Base-by-base conservation (phyloP, 2,888 invertebrate species). In the Andrena minutula region DNA sequence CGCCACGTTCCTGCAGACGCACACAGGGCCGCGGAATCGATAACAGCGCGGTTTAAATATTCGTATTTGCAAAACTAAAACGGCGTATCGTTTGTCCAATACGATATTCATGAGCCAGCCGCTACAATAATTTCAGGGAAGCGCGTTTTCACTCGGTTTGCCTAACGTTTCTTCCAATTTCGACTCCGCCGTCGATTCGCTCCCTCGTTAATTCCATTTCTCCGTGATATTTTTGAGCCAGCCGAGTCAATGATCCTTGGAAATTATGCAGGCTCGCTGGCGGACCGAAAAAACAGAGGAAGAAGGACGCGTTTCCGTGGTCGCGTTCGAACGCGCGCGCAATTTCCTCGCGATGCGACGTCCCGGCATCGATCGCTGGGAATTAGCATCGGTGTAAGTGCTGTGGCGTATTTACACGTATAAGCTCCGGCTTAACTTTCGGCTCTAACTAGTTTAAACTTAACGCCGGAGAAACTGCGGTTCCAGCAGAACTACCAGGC, bases 381-480 rank as follows among this genome's bases (percentile, higher is more conserved):
- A 82, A 87, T 89, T 82, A 84, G 84, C 87, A 72, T 78, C 77
- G 73, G 74, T 75, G 75, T 75, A 86, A 89, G 81, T 85, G 85
- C 75, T 79, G 65, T 47, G 70, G 74, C 47, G 83, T 87, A 82
- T 82, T 88, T 88, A 87, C 89, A 85, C 86, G 88, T 79, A 76
- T 88, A 86, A 88, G 83, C 86, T 65, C 26, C 47, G 60, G 84
- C 82, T 88, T 77, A 88, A 89, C 85, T 89, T 85, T 83, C 89
- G 76, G 56, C 23, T 78, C 86, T 79, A 89, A 89, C 88, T 89
- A 86, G 88, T 85, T 89, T 88, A 82, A 87, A 88, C 77, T 88
- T 84, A 83, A 88, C 86, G 71, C 76, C 73, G 80, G 85, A 89
- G 86, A 83, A 86, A 84, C 86, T 81, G 84, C 78, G 81, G 74